Conservation (phyloP, 2,888 invertebrate species). For the Megastigmus dorsalis region DNA sequence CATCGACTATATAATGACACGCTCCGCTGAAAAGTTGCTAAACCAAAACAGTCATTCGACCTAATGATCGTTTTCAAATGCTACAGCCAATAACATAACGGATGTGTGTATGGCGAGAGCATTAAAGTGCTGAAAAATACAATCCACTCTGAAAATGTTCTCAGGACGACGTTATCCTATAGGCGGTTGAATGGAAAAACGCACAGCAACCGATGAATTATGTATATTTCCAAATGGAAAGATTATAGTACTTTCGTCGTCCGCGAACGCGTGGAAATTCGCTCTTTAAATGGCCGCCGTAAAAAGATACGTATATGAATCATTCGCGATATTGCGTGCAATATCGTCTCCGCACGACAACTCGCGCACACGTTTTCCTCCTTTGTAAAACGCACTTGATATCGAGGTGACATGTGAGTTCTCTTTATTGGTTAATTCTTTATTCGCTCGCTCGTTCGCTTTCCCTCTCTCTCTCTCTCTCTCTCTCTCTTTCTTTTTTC, state of each 20-base stretch:
- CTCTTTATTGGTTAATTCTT: slow-evolving; percentile 21
- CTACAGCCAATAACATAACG: too few relatives aligned
- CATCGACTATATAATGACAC: neutral
- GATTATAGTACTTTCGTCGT: slow-evolving; percentile 1
- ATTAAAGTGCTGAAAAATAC: neutral
- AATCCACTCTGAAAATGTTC: neutral
- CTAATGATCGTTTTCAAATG: too few relatives aligned
- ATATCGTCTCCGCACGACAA: neutral
- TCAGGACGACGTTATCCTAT: neutral
- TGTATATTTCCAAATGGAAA: slow-evolving; percentile 6
- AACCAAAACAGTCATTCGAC: too few relatives aligned
- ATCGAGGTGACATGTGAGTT: neutral
- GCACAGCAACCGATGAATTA: slow-evolving; percentile 6
- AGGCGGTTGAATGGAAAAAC: too few relatives aligned
- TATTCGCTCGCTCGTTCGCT: too few relatives aligned
- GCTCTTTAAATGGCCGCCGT: slow-evolving; percentile 7
- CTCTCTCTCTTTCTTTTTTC: too few relatives aligned
- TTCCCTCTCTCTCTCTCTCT: too few relatives aligned
- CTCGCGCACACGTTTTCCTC: slow-evolving; percentile 3
- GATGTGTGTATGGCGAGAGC: too few relatives aligned
- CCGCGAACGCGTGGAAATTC: slow-evolving; percentile 16
- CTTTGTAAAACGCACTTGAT: neutral
- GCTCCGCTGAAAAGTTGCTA: neutral
- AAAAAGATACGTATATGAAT: slow-evolving; percentile 13
- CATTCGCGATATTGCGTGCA: slow-evolving; percentile 24